phyloP scores from a whole-genome alignment of 1,140 invertebrate genomes.

The Scaptomyza pallida region DNA sequence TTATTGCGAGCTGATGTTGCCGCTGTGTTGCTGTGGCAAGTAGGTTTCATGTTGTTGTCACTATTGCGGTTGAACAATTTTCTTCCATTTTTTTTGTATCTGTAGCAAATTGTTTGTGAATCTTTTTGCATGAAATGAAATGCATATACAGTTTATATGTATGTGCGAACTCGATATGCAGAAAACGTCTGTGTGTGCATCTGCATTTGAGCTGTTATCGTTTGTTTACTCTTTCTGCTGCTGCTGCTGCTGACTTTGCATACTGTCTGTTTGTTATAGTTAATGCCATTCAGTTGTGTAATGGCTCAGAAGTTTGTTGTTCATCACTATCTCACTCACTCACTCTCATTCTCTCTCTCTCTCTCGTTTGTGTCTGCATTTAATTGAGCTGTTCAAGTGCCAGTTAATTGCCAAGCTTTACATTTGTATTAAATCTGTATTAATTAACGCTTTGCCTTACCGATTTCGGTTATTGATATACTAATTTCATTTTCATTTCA shows the following conservation, averaged over 20 bases:
- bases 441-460: constrained; percentile 56
- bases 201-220: constrained; percentile 42
- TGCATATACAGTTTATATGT: constrained; percentile 35
- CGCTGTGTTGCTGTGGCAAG: constrained; percentile 5
- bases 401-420: too few relatives aligned
- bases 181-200: constrained; percentile 13
- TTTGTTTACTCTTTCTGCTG: constrained; percentile 31
- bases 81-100: background rate
- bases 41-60: constrained; percentile 19
- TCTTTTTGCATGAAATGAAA: constrained; percentile 48
- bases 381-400: too few relatives aligned
- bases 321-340: background rate
- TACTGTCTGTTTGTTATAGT: constrained; percentile 25
- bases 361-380: background rate
- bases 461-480: too few relatives aligned
- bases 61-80: constrained; percentile 17
- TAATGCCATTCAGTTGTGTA: constrained; percentile 72
- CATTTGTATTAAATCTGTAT: constrained; percentile 25
- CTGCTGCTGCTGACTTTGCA: constrained; percentile 33
- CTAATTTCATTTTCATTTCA: too few relatives aligned
- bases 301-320: constrained; percentile 68
- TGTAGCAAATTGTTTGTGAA: background rate
- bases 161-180: constrained; percentile 47
- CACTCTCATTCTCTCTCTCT: background rate
- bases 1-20: background rate